Evolutionary conservation across 2,888 invertebrate species (phyloP), one percentile per base, ranked within the genome.

Genomic region (Morpho helenor): DNA sequence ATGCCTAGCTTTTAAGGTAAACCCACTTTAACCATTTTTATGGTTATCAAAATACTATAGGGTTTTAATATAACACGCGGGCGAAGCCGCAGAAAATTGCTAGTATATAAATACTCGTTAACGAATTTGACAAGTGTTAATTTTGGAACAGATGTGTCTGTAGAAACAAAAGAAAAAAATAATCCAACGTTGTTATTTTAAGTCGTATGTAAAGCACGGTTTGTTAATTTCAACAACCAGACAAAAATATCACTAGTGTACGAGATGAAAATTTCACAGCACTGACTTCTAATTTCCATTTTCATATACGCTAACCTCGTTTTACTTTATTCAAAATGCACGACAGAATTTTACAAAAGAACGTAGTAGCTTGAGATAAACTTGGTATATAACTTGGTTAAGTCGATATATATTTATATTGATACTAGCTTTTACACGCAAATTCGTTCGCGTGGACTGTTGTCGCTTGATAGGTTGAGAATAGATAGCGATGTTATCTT

Each of bases 221-320:
- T 52, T 52, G 52, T 46, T 52, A 46, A 52, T 52, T 52, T 46
- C 39, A 52, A 23, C 16, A 10, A 49, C 23, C n/a, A n/a, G 23
- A n/a, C 42, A 22, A 49, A 54, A 48, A 48, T 47, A 48, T 43
- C 16, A 22, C 23, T 44, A 49, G 52, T 46, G 45, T 46, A 40
- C 45, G 52, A 52, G 45, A 52, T 52, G 52, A 52, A 46, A 52
- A 52, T 52, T 52, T 52, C 52, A 46, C 52, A 52, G 52, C 45
- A 46, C 52, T 52, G 52, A 55, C 48, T 47, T 54, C 48, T 31
- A 54, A 54, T 48, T 42, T 43, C 49, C 39, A 55, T 54, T 54
- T 54, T 43, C 55, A 55, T 55, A 55, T 55, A 49, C 49, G 55
- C 55, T 55, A 55, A 55, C 55, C 49, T 44, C 49, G 55, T 55